These are phyloP conservation scores for Eucidaris tribuloides DNA, from an alignment of 35 echinoderm and acorn worm species.

Conservation along the genomic window DNA sequence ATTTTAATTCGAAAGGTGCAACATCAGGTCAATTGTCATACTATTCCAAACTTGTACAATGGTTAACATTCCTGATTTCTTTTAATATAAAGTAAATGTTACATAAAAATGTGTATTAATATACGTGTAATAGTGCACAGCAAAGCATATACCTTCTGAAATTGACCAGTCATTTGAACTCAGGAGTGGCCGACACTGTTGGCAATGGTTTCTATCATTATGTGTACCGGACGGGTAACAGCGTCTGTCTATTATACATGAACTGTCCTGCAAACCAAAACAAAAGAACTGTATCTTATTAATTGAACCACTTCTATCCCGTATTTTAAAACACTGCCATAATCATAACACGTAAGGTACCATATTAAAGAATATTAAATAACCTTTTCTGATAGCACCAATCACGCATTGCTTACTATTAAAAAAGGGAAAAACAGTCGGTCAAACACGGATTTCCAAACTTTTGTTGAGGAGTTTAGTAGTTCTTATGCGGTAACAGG, in stretches of 20 bases:
- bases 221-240: conserved; percentile 27
- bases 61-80: no score
- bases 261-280: conserved; percentile 2
- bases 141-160: conserved; percentile 19
- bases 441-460: background rate
- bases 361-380: background rate
- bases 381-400: background rate
- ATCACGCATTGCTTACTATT: background rate
- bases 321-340: background rate
- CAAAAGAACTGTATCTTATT: background rate
- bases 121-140: background rate
- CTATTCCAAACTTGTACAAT: no score
- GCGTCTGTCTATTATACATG: conserved; percentile 33
- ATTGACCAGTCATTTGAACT: conserved; percentile 34
- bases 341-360: background rate
- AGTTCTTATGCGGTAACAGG: no score
- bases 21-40: no score
- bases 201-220: conserved; percentile 31
- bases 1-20: no score
- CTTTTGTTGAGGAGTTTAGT: no score
- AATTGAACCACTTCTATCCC: background rate
- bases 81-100: background rate
- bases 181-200: conserved; percentile 21
- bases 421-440: background rate
- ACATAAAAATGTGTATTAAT: background rate